Evolutionary conservation across 2,113 vertebrate genomes (phyloP), one percentile per base, ranked within the genome.

Genomic region (Sander vitreus): DNA sequence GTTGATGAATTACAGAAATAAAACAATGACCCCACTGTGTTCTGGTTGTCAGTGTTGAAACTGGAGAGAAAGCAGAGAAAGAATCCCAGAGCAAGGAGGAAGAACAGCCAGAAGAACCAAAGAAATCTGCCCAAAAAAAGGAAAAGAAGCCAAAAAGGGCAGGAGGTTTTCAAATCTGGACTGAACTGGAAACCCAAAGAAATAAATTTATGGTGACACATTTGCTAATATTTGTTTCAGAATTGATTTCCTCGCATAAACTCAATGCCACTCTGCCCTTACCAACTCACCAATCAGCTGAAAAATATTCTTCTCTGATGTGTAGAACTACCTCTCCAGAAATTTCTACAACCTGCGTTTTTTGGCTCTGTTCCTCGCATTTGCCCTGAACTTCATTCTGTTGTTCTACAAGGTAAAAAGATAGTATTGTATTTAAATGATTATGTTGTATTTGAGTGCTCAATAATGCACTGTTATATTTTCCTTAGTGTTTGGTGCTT

Each of bases 321-420:
- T 76, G 58, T 54, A 98, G 97, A 99, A 99, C 91, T 98, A 97
- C 93, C 95, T 99, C 50, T 98, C 97, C 7, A 95, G 97, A 75
- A 99, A 99, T 92, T 99, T 98, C 89, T 99, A 99, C 92, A 99
- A 97, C 77, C 93, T 99, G 70, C 95, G 97, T 0, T 98, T 97
- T 91, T 92, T 99, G 75, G 97, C 97, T 45, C 94, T 99, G 69
- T 99, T 99, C 88, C 87, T 99, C 33, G 96, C 97, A 2, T 99
- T 99, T 60, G 97, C 97, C 47, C 92, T 99, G 88, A 99, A 99
- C 94, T 99, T 99, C 89, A 98, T 99, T 91, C 89, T 99, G 77
- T 95, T 99, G 33, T 99, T 99, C 93, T 98, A 98, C 87, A 97
- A 94, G 96, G 97, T 97, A 71, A 81, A 48, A 43, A 50, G 2